Percentiles rank a stretch among this genome's conserved stretches.
Conservation (phyloP, 2,797 vertebrate genomes). For the Denticeps clupeoides region DNA sequence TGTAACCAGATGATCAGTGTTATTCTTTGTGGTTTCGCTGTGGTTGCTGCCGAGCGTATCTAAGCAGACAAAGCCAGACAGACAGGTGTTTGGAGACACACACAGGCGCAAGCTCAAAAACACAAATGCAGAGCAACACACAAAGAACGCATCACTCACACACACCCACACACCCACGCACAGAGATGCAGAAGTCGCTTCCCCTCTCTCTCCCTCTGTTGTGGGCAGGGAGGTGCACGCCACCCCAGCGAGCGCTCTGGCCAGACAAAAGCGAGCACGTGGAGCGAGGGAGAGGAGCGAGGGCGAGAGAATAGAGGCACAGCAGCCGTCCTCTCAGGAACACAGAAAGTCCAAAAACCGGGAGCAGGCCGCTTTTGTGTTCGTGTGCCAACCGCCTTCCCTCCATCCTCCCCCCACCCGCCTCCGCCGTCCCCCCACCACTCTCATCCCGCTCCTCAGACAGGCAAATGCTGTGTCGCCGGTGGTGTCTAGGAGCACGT, state of each 20-base stretch:
- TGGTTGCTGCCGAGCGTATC: no score
- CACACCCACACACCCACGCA: no score
- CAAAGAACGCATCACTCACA: no score
- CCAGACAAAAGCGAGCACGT: constrained; percentile 3
- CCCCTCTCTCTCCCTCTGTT: constrained; percentile 6
- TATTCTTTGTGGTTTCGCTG: no score
- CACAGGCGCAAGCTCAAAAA: no score
- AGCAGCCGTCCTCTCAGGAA: neutral
- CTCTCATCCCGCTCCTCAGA: neutral
- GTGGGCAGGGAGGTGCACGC: constrained; percentile 26
- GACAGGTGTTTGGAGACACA: no score
- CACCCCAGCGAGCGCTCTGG: neutral
- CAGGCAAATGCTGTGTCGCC: no score
- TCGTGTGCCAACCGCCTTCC: neutral
- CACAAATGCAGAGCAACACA: no score
- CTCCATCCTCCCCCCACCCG: neutral
- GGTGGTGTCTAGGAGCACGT: constrained; percentile 23
- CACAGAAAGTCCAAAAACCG: neutral
- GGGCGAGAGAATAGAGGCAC: neutral
- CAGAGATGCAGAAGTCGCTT: neutral
- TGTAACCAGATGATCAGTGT: no score
- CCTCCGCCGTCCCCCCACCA: neutral
- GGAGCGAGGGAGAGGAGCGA: neutral
- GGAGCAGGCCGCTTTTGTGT: neutral
- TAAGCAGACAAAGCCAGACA: no score